Conservation (phyloP, 2,113 vertebrate species). For the Chaetops frenatus region DNA sequence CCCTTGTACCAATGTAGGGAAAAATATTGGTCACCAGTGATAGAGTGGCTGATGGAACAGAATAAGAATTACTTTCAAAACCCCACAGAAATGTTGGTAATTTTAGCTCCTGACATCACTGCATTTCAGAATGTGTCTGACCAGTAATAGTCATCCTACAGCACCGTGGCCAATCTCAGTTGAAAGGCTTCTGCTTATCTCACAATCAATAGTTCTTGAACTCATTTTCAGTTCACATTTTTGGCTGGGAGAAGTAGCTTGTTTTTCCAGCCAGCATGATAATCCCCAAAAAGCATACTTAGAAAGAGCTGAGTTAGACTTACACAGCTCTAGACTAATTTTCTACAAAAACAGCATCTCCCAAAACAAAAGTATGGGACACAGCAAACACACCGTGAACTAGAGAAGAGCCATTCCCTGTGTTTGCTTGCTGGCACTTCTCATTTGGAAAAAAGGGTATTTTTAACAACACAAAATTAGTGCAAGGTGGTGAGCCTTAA, state of each 20-base stretch:
- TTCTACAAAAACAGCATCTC: not conserved
- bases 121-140: slow-evolving; percentile 69
- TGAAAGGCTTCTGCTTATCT: slow-evolving; percentile 25
- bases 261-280: slow-evolving; percentile 14
- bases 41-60: not conserved
- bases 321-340: not conserved
- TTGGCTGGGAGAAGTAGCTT: slow-evolving; percentile 28
- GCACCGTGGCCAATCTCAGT: slow-evolving; percentile 17
- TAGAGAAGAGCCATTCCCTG: not conserved
- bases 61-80: not conserved
- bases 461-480: slow-evolving; percentile 72
- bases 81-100: not conserved
- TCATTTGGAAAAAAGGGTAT: slow-evolving; percentile 45
- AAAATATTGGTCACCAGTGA: not conserved
- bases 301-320: not conserved
- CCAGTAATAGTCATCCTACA: not conserved
- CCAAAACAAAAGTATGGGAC: slow-evolving; percentile 18
- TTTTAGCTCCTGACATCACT: slow-evolving; percentile 65
- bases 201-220: slow-evolving; percentile 4
- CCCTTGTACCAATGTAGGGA: not conserved
- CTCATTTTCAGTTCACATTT: slow-evolving; percentile 13
- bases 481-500: slow-evolving; percentile 39
- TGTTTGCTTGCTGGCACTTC: not conserved
- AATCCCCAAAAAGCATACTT: not conserved
- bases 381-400: not conserved